Base-by-base conservation (phyloP, 2,797 vertebrate species). In the Cacajao melanocephalus region DNA sequence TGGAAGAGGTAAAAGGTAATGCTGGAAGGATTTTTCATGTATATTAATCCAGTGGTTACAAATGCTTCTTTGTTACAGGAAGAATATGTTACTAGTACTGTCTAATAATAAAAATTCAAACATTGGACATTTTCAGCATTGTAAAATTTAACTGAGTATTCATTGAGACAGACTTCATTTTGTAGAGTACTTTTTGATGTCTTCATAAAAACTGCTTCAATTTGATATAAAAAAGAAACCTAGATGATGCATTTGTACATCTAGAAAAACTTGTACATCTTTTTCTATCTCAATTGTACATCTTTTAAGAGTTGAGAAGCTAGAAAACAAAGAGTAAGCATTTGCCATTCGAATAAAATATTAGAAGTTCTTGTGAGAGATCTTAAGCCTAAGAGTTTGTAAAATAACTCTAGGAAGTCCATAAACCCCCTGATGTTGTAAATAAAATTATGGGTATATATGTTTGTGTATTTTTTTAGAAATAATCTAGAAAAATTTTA, bases 151-250 rank as follows among this genome's bases (percentile, higher is more conserved):
- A 78, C 46, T 81, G 19, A 94, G 14, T 92, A 70, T 87, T 90
- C 46, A 90, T 87, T 90, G 46, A 90, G 55, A 87, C 9, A 48
- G 14, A 70, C 19, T 80, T 88, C 44, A 85, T 95, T 94, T 85
- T 96, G 46, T 39, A 94, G 67, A 89, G 4, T 93, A 33, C 44
- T 30, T 89, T 80, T 85, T 85, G 24, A 10, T 48, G n/a, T 72
- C 82, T 92, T 96, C 52, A 64, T 94, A 73, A 89, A 89, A 97
- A 76, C 19, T 80, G 64, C 33, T 94, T 85, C 50, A 41, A 1
- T 84, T 86, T 76, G 14, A 44, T 61, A 64, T 48, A 67, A 82
- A 89, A 84, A 78, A 55, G 48, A 92, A 26, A 91, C 86, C 30
- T 87, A 79, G 5, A 19, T 78, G 79, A 80, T 94, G 17, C 15